Base-by-base conservation (phyloP, 2,888 invertebrate genomes). In the Galerucella nymphaeae region DNA sequence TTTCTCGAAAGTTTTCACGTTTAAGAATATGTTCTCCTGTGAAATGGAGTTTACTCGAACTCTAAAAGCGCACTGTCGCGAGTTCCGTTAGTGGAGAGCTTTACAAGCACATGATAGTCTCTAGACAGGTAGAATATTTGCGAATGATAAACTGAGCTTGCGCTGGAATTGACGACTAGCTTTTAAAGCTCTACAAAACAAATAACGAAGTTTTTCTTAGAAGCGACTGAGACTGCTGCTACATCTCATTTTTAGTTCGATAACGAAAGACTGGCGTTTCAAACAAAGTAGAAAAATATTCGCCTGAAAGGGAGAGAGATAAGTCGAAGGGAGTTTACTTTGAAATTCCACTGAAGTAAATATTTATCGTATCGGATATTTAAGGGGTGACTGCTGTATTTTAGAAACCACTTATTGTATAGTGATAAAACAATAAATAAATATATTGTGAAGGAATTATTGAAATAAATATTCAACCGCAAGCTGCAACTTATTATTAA, bases 181-280 rank as follows among this genome's bases (percentile, higher is more conserved):
- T 62, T 62, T 62, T 41, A 42, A 62, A 62, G 61, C 41, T 18
- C 61, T 18, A 62, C 42, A 62, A 62, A 62, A 41, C 61, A 62
- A 62, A 62, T 16, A 62, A 16, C 41, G 41, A 18, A 38, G 42
- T 42, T 62, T 62, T 42, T 62, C n/a, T 42, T 42, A 18, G 8
- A 38, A 18, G 38, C n/a, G 41, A 41, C 61, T 62, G 18, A 42
- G 18, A 62, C 16, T 61, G 16, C 38, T n/a, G 41, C 16, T 18
- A 62, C 61, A 41, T 42, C 41, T 38, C 38, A 62, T 62, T 62
- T 62, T 62, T 18, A 53, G 18, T 16, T 53, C 2, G 53, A 53
- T 53, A 53, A 10, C 18, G 6, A 18, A 53, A 18, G 10, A 53
- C 16, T 53, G 18, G 53, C 18, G 53, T 53, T 3, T 18, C n/a